A percentile compares a stretch with the other conserved stretches of the same genome.
phyloP scores from a whole-genome alignment of 1,140 invertebrate species.

The Drosophila setifemur region DNA sequence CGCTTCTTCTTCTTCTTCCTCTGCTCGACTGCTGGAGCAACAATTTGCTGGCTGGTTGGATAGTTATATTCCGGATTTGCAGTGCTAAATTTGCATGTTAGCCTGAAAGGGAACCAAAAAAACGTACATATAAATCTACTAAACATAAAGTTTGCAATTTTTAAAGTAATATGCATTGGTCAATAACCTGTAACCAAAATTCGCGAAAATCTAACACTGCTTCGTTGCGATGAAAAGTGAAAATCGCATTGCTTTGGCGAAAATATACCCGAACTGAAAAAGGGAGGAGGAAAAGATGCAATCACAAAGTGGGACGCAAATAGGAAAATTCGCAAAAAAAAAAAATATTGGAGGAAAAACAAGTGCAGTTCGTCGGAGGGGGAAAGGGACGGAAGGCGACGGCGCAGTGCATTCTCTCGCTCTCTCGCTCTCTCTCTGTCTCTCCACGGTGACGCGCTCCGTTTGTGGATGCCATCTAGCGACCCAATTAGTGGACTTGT shows the following conservation, averaged over 20 bases:
- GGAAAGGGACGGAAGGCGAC: constrained; percentile 5
- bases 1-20: neutral
- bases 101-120: constrained; percentile 12
- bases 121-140: too few relatives aligned
- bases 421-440: neutral
- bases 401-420: constrained; percentile 46
- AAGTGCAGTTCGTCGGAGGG: constrained; percentile 15
- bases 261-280: constrained; percentile 47
- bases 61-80: neutral
- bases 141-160: too few relatives aligned
- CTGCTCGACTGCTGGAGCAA: constrained; percentile 22
- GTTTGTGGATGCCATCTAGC: constrained; percentile 24
- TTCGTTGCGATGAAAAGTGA: constrained; percentile 34
- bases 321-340: too few relatives aligned
- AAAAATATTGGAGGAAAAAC: too few relatives aligned
- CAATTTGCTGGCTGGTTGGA: constrained; percentile 33
- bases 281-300: neutral
- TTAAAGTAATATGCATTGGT: neutral
- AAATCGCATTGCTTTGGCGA: constrained; percentile 39
- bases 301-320: constrained; percentile 50
- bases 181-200: neutral
- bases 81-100: constrained; percentile 40
- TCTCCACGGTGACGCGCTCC: constrained; percentile 21
- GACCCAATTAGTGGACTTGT: constrained; percentile 43
- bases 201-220: constrained; percentile 11